Evolutionary conservation across 2,113 vertebrate genomes (phyloP), one percentile per base, ranked within the genome.

Genomic region (Emydura subglobosa): DNA sequence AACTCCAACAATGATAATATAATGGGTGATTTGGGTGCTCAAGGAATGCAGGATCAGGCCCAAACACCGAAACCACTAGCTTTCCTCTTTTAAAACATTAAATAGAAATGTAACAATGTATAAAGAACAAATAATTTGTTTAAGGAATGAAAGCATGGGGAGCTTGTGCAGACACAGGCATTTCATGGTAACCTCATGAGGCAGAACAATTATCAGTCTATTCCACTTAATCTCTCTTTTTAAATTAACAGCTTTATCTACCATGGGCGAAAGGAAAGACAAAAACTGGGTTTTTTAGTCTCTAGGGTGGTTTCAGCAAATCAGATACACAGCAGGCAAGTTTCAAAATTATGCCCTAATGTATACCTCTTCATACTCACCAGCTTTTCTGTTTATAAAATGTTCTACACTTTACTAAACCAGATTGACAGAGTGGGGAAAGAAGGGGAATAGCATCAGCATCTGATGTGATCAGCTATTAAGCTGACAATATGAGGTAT

Each of bases 211-310:
- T 78, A 91, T 78, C 42, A 79, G 14, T 85, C 55, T 93, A 24
- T 2, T 57, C 9, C 72, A 89, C 54, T 59, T 2, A 96, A 86
- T 29, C 42, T 93, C 61, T 89, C 74, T 94, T 53, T 93, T 83
- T 92, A 94, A 96, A 97, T 91, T 95, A 97, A 94, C 94, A 96
- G 83, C 95, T 96, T 89, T 55, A 49, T 82, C 55, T 96, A 86
- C 80, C 92, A 80, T 91, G 89, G 65, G 90, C 83, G 79, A 92
- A 96, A 95, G 31, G 90, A 65, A 55, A 42, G 29, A 91, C 74
- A 72, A 89, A 55, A 84, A 88, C 47, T 49, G n/a, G 83, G 31
- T 47, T 14, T 95, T 88, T 82, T 91, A 86, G 49, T 68, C 83
- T 95, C 74, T 25, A 24, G 55, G 5, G 83, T 54, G 22, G 51